A percentile compares a stretch with the other conserved stretches of the same genome.
Conservation (phyloP, 2,888 invertebrate species). For the Cryptus viduatorius region DNA sequence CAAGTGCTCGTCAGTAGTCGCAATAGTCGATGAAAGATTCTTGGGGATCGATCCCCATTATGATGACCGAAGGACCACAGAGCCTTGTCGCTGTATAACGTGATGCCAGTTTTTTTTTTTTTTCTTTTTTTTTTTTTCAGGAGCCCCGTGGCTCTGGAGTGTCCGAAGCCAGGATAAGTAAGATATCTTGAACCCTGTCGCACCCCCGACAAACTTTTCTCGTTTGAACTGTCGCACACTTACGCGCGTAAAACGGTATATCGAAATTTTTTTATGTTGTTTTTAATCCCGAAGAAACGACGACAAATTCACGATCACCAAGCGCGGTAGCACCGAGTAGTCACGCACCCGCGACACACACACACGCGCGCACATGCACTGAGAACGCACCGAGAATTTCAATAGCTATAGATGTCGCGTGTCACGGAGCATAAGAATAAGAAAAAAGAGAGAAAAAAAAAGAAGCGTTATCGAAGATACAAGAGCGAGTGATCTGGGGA, state of each 20-base stretch:
- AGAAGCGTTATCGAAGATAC: constrained; percentile 8
- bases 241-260: constrained; percentile 13
- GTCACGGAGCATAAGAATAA: constrained; percentile 43
- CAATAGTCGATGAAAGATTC: constrained; percentile 49
- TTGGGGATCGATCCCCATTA: constrained; percentile 61
- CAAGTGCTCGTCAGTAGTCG: constrained; percentile 54
- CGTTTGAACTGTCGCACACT: constrained; percentile 5
- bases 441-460: constrained; percentile 15
- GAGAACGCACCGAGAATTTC: constrained; percentile 68
- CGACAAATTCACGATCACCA: not conserved
- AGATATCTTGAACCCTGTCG: not conserved
- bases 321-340: not conserved
- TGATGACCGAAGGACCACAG: not conserved
- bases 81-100: not conserved
- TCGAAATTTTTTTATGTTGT: not conserved
- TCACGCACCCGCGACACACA: not conserved
- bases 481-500: not conserved
- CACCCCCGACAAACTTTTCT: not conserved
- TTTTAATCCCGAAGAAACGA: not conserved
- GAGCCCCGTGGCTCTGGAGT: constrained; percentile 16
- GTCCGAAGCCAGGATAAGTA: not conserved
- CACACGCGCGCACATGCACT: constrained; percentile 15
- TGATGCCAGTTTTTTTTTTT: constrained; percentile 41
- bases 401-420: constrained; percentile 64
- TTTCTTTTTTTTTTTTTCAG: not conserved